phyloP scores from a whole-genome alignment of 1,140 invertebrate species.

The Argopecten irradians region DNA sequence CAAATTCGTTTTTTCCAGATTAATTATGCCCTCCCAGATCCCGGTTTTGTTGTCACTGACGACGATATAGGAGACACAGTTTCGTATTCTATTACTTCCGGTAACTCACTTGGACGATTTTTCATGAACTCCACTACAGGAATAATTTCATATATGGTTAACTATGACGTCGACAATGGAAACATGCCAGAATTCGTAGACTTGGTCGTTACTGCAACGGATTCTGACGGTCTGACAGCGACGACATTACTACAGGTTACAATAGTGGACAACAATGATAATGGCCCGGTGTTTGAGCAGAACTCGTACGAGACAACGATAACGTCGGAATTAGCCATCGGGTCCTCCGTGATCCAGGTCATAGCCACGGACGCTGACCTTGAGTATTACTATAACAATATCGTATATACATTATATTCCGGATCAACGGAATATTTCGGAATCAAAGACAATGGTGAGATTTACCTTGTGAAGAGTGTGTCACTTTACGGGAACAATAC shows the following conservation, averaged over 20 bases:
- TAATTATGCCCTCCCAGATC: neutral
- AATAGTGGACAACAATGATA: neutral
- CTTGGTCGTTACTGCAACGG: neutral
- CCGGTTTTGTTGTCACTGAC: neutral
- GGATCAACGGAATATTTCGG: neutral
- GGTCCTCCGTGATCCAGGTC: neutral
- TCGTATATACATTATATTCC: neutral
- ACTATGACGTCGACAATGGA: neutral
- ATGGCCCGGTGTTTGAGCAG: neutral
- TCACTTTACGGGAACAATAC: neutral
- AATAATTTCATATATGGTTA: neutral
- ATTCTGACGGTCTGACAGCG: neutral
- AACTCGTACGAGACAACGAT: neutral
- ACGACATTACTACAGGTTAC: neutral
- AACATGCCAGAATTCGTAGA: neutral
- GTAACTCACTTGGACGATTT: neutral
- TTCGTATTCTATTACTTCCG: neutral
- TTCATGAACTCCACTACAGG: neutral
- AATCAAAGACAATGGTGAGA: conserved; percentile 17
- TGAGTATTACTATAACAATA: neutral
- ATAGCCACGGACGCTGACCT: neutral
- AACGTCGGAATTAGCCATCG: neutral
- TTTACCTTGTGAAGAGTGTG: neutral
- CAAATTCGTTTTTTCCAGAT: neutral
- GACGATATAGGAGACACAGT: neutral